phyloP scores from a whole-genome alignment of 2,888 invertebrate species.

The Leptinotarsa tumamoca region DNA sequence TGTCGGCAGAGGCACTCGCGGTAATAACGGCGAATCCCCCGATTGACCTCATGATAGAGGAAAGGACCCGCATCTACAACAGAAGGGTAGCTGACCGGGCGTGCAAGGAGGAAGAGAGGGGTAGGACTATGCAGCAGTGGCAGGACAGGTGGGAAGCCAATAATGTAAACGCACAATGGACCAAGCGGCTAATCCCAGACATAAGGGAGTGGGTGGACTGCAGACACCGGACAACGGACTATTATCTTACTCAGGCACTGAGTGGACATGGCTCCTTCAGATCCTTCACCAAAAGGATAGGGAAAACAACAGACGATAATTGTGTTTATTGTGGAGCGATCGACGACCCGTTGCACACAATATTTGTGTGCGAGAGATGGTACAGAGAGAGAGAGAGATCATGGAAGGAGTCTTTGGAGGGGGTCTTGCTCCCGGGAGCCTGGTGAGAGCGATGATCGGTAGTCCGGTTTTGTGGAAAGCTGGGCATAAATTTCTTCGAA shows the following conservation, averaged over 20 bases:
- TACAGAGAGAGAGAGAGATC: no score
- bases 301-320: background rate
- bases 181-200: conserved; percentile 26
- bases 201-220: background rate
- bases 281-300: background rate
- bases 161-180: no score
- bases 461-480: no score
- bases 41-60: conserved; percentile 37
- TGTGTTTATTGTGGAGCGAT: no score
- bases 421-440: no score
- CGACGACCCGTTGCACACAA: no score
- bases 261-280: conserved; percentile 12
- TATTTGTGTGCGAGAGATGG: no score
- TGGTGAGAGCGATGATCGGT: no score
- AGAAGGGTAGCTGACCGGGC: background rate
- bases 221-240: background rate
- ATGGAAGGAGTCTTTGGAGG: no score
- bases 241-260: conserved; percentile 1
- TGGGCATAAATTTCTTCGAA: no score
- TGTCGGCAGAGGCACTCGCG: conserved; percentile 30
- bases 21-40: conserved; percentile 35
- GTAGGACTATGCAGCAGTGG: conserved; percentile 1
- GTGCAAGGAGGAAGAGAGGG: background rate
- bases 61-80: conserved; percentile 24
- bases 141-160: no score